Percentiles rank a stretch among this genome's conserved stretches.
phyloP scores from a whole-genome alignment of 2,797 vertebrate genomes.

The Monodelphis domestica region DNA sequence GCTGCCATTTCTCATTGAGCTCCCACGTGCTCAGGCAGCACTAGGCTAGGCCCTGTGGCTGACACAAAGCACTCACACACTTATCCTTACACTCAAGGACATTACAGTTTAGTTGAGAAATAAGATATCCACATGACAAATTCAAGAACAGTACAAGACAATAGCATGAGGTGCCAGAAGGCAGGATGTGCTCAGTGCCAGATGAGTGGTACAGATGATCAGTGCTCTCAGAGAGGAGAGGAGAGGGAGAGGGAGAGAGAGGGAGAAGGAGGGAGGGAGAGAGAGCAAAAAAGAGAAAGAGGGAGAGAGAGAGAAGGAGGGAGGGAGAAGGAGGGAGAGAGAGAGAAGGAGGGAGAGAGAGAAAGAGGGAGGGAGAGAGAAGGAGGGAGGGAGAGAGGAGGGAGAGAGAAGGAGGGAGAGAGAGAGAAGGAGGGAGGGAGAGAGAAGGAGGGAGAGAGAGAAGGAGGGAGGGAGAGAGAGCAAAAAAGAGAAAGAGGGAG shows the following conservation, averaged over 20 bases:
- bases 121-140: not conserved
- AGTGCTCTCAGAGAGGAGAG: not conserved
- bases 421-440: rapidly evolving
- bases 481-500: not conserved
- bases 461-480: not conserved
- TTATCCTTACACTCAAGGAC: not conserved
- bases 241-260: not conserved
- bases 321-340: too few species aligned
- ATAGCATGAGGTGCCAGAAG: not conserved
- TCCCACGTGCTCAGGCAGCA: not conserved
- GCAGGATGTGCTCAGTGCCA: not conserved
- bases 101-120: not conserved
- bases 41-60: not conserved
- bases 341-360: rapidly evolving
- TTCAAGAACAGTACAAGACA: not conserved
- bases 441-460: too few species aligned
- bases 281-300: too few species aligned
- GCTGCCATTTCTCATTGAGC: not conserved
- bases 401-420: rapidly evolving
- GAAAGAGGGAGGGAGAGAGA: rapidly evolving
- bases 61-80: not conserved
- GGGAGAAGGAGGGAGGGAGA: not conserved
- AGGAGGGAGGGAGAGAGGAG: rapidly evolving
- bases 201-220: not conserved
- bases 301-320: rapidly evolving